Evolutionary conservation across 1,140 invertebrate species (phyloP).

Genomic region (Aphelenchoides fujianensis): DNA sequence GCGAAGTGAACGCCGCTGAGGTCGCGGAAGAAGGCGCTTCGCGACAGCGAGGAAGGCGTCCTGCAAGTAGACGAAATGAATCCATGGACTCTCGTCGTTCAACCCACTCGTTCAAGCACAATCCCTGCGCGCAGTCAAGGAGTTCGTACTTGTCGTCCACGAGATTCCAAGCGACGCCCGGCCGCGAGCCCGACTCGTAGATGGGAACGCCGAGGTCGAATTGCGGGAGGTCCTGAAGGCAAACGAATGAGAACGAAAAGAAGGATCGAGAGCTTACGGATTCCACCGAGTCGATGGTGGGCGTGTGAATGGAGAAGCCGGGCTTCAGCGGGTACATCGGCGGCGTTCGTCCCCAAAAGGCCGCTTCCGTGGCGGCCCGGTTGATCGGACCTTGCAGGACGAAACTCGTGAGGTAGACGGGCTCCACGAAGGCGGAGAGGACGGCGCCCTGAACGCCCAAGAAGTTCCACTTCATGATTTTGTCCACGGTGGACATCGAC

Average conservation of each 20-base stretch:
- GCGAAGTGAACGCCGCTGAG: neutral
- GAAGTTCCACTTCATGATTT: slow-evolving; percentile 11
- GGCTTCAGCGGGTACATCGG: neutral
- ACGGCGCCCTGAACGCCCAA: slow-evolving; percentile 13
- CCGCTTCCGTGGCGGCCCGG: neutral
- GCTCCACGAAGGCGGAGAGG: neutral
- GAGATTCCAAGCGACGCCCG: neutral
- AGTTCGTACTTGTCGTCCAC: neutral
- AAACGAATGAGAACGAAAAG: neutral
- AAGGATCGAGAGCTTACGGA: neutral
- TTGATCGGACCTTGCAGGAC: neutral
- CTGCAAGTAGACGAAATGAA: neutral
- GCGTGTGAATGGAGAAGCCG: neutral
- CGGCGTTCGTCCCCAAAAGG: neutral
- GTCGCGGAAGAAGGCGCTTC: neutral
- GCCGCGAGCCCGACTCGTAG: neutral
- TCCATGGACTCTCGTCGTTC: neutral
- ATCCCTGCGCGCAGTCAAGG: neutral
- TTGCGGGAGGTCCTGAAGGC: neutral
- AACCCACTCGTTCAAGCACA: neutral
- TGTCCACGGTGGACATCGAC: slow-evolving; percentile 5
- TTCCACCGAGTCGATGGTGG: neutral
- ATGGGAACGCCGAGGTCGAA: neutral
- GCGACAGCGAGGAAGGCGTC: neutral
- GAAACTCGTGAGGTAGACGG: neutral